A percentile compares a stretch with the other conserved stretches of the same genome.
These are phyloP conservation scores for Nephrocerus scutellatus DNA, from an alignment of 2,888 invertebrate genomes.

Conservation along the genomic window DNA sequence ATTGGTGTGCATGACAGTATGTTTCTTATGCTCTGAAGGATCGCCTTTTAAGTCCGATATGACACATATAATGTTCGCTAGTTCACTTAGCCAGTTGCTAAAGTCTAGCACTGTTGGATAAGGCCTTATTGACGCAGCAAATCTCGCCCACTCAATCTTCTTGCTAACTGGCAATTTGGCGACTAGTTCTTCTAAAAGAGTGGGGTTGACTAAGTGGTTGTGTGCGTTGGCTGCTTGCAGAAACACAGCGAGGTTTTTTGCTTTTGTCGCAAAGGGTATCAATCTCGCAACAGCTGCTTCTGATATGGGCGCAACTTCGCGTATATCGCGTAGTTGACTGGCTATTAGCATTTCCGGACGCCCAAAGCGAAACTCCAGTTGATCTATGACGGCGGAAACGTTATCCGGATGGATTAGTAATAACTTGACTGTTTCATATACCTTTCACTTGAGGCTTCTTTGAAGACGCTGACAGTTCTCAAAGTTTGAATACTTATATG, in stretches of 20 bases:
- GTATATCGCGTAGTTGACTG: slow-evolving; percentile 8
- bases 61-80: slow-evolving; percentile 4
- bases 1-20: no score
- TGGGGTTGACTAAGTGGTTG: slow-evolving; percentile 11
- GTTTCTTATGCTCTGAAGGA: no score
- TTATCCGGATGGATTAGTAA: slow-evolving; percentile 8
- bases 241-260: slow-evolving; percentile 8
- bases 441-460: slow-evolving; percentile 14
- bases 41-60: no score
- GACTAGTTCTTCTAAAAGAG: slow-evolving; percentile 9
- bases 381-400: slow-evolving; percentile 4
- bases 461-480: slow-evolving; percentile 16
- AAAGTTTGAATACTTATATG: slow-evolving; percentile 13
- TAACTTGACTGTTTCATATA: slow-evolving; percentile 3
- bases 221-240: slow-evolving; percentile 5
- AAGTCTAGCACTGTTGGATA: slow-evolving; percentile 10
- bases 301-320: background rate
- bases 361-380: slow-evolving; percentile 14
- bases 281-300: slow-evolving; percentile 1
- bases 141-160: slow-evolving; percentile 10
- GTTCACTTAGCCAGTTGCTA: slow-evolving; percentile 7
- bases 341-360: slow-evolving; percentile 10
- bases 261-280: slow-evolving; percentile 9
- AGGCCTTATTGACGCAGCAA: slow-evolving; percentile 5
- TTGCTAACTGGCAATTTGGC: slow-evolving; percentile 11